Base-by-base conservation (phyloP, 2,888 invertebrate species). In the Cerastis leucographa region DNA sequence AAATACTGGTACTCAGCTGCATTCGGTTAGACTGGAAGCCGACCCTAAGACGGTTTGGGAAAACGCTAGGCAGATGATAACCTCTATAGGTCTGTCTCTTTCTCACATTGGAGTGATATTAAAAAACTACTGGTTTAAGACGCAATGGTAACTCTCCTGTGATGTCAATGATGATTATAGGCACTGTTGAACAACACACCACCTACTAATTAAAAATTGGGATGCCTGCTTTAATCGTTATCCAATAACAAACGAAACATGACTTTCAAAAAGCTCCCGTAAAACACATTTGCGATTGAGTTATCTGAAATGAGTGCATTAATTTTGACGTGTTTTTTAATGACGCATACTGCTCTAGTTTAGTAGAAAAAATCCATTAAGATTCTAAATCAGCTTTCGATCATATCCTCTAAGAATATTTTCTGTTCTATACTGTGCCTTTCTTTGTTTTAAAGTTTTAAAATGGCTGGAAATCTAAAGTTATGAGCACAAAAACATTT, bases 241-340 rank as follows among this genome's bases (percentile, higher is more conserved):
- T 40, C 40, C 40, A 40, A 40, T 40, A 54, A 5, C 22, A 3
- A 42, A 54, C 46, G 35, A 49, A 74, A 5, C 0, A 12, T 35
- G 44, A 22, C 19, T 11, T 78, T 49, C 19, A 44, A 64, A 54
- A 46, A 64, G 12, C 42, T 40, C 7, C 7, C 7, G 6, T 5
- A 40, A 40, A 40, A 40, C 40, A 14, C 29, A 64, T 56, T 49
- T 56, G 6, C 0, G 3, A 78, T 78, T 80, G 80, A 78, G 49
- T 42, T 80, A 71, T 71, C 72, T 62, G n/a, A 25, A 44, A 42
- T 35, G 7, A 71, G 42, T 78, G 64, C 78, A 80, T 80, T 72
- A 71, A 22, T 35, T 80, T 65, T 73, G 64, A 78, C 73, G 56
- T 80, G 42, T 46, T 49, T 62, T 61, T 29, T n/a, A 73, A 19